Evolutionary conservation across 1,140 invertebrate genomes (phyloP).

Genomic region (Arctopsyche grandis): DNA sequence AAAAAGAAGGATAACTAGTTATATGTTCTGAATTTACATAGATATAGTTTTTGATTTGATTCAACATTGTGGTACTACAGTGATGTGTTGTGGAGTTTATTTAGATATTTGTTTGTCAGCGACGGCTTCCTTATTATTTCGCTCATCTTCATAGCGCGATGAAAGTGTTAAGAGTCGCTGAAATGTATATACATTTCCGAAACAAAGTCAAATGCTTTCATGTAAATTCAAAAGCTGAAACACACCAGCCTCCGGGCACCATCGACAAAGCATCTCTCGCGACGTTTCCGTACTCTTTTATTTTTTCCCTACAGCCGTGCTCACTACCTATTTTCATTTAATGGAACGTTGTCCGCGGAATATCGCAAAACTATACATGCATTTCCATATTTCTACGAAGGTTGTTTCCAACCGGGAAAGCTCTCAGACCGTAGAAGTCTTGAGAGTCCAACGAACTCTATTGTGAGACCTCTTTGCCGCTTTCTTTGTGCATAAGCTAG

Average conservation of each 20-base stretch:
- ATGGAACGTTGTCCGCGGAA: conserved; percentile 22
- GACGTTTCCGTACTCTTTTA: not conserved
- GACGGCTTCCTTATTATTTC: not conserved
- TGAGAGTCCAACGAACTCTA: conserved; percentile 50
- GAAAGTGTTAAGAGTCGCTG: conserved; percentile 16
- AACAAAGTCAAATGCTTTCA: conserved; percentile 29
- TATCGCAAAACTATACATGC: conserved; percentile 23
- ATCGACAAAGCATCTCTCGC: conserved; percentile 15
- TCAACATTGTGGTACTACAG: too few species aligned
- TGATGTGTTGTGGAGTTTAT: too few species aligned
- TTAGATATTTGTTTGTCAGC: not conserved
- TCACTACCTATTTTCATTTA: conserved; percentile 37
- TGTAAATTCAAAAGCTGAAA: conserved; percentile 26
- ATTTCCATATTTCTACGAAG: not conserved
- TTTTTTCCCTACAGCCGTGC: not conserved
- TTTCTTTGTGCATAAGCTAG: conserved; percentile 22
- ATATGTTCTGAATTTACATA: too few species aligned
- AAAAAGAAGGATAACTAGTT: too few species aligned
- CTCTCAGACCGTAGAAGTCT: conserved; percentile 49
- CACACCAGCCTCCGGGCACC: not conserved
- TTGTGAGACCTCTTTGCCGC: conserved; percentile 32
- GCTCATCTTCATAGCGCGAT: not conserved
- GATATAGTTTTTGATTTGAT: too few species aligned
- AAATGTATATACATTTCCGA: conserved; percentile 25
- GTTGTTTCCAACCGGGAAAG: not conserved